These are phyloP conservation scores for Drosophila acutilabella DNA, from an alignment of 2,888 invertebrate genomes.

Conservation along the genomic window DNA sequence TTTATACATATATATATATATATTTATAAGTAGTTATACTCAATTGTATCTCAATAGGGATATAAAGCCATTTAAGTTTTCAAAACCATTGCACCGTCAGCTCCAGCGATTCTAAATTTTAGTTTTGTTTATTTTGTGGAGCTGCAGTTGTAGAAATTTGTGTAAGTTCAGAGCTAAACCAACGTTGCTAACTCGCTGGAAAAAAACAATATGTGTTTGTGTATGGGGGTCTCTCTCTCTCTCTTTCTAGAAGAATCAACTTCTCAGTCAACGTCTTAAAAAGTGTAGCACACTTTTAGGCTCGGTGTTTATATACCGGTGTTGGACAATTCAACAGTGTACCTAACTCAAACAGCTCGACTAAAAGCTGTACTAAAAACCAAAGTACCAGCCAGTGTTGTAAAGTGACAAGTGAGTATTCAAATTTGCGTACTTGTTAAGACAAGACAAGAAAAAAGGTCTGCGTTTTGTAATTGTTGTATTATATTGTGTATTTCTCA, in stretches of 20 bases:
- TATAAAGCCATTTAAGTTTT: slow-evolving; percentile 79
- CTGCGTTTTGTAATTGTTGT: slow-evolving; percentile 44
- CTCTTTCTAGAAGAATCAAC: slow-evolving; percentile 24
- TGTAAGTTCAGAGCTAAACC: slow-evolving; percentile 19
- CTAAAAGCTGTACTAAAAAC: slow-evolving; percentile 3
- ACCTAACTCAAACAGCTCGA: neutral
- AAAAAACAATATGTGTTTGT: slow-evolving; percentile 22
- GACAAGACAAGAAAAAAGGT: slow-evolving; percentile 37
- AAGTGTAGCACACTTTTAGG: slow-evolving; percentile 29
- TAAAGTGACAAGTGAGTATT: neutral
- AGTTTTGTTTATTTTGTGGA: slow-evolving; percentile 10
- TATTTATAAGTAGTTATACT: slow-evolving; percentile 51
- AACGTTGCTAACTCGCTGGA: slow-evolving; percentile 13
- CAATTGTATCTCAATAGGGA: slow-evolving; percentile 80
- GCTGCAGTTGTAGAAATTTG: slow-evolving; percentile 43
- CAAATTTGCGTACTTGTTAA: neutral
- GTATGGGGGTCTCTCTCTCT: no score
- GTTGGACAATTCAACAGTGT: slow-evolving; percentile 12
- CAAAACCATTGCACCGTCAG: slow-evolving; percentile 62
- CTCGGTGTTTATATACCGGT: neutral
- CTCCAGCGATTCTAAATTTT: slow-evolving; percentile 11
- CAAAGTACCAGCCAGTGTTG: slow-evolving; percentile 13
- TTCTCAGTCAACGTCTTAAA: slow-evolving; percentile 10
- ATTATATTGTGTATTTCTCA: slow-evolving; percentile 70
- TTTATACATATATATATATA: slow-evolving; percentile 33